Evolutionary conservation across 1,140 invertebrate genomes (phyloP).

Genomic region (Aphis gossypii): DNA sequence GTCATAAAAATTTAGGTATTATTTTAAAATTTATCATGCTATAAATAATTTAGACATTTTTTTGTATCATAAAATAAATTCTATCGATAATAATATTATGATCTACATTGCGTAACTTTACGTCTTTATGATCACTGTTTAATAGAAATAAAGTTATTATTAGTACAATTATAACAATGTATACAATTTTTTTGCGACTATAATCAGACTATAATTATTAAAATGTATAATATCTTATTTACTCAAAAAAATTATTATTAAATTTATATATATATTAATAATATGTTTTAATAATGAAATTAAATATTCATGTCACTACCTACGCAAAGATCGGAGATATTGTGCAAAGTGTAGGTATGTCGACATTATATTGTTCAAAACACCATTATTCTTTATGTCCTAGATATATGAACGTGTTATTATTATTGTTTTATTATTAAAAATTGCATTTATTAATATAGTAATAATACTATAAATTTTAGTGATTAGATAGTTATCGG

Average conservation of each 20-base stretch:
- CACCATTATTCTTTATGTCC: conserved; percentile 24
- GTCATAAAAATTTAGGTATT: neutral
- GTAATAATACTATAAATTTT: neutral
- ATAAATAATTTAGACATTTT: neutral
- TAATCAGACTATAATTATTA: neutral
- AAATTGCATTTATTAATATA: neutral
- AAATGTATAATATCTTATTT: neutral
- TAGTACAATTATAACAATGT: neutral
- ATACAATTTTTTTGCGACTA: neutral
- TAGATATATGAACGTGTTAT: conserved; percentile 1
- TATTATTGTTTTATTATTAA: conserved; percentile 37
- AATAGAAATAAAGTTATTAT: neutral
- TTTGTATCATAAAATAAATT: neutral
- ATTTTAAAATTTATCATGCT: neutral
- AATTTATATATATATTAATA: neutral
- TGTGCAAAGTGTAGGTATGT: neutral
- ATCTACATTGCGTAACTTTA: neutral
- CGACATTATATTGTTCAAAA: conserved; percentile 24
- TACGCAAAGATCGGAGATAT: neutral
- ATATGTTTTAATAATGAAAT: neutral
- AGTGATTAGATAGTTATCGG: neutral
- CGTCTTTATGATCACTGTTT: neutral
- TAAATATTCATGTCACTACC: neutral
- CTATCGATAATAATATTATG: neutral
- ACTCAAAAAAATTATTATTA: neutral